Conservation (phyloP, 1,140 invertebrate species). For the Leptoteleia sp. region DNA sequence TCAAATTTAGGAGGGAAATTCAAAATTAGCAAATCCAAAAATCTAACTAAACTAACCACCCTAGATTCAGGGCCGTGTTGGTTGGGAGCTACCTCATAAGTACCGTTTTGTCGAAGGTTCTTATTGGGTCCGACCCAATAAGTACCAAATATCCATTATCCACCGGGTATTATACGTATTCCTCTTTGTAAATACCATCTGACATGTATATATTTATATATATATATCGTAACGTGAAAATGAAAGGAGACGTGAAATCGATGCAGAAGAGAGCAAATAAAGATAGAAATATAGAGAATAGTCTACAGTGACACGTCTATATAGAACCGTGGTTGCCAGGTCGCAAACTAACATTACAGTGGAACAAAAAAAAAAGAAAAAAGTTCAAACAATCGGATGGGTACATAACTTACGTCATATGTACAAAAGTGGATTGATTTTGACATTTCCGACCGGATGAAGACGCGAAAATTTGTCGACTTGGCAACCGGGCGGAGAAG, state of each 20-base stretch:
- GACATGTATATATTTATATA: constrained; percentile 21
- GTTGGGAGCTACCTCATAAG: no score
- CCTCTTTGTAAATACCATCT: no score
- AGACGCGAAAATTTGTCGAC: constrained; percentile 7
- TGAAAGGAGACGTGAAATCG: constrained; percentile 26
- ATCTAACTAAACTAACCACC: no score
- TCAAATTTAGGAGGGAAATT: no score
- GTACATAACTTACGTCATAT: constrained; percentile 29
- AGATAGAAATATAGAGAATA: constrained; percentile 60
- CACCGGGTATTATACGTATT: no score
- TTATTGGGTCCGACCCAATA: no score
- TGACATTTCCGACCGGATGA: constrained; percentile 8
- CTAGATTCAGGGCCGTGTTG: no score
- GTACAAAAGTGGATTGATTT: constrained; percentile 29
- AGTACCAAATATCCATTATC: no score
- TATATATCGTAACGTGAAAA: constrained; percentile 26
- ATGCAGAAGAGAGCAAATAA: constrained; percentile 41
- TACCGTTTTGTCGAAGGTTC: no score
- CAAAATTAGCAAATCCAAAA: no score
- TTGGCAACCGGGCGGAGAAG: constrained; percentile 55
- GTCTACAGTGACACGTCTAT: constrained; percentile 38
- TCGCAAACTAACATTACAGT: no score
- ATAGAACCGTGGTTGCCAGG: constrained; percentile 47
- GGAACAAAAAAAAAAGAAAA: no score
- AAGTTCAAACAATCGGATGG: constrained; percentile 38